A percentile compares a stretch with the other conserved stretches of the same genome.
Conservation (phyloP, 2,113 vertebrate genomes). For the Halichoerus grypus region DNA sequence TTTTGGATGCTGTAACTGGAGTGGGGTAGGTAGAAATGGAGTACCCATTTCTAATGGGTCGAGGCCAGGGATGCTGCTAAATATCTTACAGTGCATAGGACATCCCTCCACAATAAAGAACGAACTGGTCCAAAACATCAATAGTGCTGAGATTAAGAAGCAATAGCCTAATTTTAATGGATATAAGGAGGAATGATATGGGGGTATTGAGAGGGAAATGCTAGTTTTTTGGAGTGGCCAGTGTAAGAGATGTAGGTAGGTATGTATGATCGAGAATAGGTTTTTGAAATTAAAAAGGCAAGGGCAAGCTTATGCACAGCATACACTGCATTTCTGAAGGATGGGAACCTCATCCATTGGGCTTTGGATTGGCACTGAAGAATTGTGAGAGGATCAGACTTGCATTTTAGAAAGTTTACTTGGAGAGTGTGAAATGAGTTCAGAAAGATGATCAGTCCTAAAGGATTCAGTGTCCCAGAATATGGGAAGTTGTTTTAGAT, state of each 20-base stretch:
- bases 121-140: not conserved
- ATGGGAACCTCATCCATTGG: not conserved
- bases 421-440: not conserved
- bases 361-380: not conserved
- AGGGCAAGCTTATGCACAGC: not conserved
- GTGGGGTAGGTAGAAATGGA: not conserved
- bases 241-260: not conserved
- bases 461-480: not conserved
- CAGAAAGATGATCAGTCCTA: not conserved
- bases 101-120: not conserved
- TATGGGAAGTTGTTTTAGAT: not conserved
- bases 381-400: not conserved
- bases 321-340: not conserved
- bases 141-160: not conserved
- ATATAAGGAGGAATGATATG: not conserved
- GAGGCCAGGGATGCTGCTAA: not conserved
- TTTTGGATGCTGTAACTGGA: not conserved
- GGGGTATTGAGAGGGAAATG: not conserved
- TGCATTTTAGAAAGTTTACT: not conserved
- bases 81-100: not conserved
- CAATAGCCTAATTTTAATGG: not conserved
- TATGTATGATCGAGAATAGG: not conserved
- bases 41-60: not conserved
- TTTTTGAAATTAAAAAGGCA: not conserved
- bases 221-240: not conserved